A percentile compares a stretch with the other conserved stretches of the same genome.
Conservation (phyloP, 2,113 vertebrate genomes). For the Cromileptes altivelis region DNA sequence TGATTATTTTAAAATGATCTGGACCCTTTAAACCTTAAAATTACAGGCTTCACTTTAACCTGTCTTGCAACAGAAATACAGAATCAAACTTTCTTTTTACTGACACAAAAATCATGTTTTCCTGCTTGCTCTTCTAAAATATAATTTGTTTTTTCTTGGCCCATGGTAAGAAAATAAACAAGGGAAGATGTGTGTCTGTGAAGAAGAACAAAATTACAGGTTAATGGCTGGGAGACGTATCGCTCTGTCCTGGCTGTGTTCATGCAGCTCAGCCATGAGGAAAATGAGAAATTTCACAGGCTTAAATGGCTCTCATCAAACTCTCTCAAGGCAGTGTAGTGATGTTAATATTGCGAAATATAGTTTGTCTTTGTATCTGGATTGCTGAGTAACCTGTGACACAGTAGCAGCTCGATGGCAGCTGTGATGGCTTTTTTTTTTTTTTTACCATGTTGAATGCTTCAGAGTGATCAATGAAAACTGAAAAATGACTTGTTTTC, state of each 20-base stretch:
- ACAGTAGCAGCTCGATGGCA: not conserved
- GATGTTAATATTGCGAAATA: conserved; percentile 65
- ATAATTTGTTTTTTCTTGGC: conserved; percentile 34
- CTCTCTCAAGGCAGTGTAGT: conserved; percentile 56
- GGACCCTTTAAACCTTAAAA: not conserved
- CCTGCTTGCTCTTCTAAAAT: not conserved
- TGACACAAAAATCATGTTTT: not conserved
- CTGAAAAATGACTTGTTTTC: conserved; percentile 13
- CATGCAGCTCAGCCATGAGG: conserved; percentile 75
- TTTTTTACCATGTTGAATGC: conserved; percentile 28
- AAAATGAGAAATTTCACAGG: conserved; percentile 85
- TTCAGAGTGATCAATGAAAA: conserved; percentile 16
- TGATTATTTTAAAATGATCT: not conserved
- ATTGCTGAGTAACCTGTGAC: conserved; percentile 43
- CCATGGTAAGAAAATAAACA: conserved; percentile 67
- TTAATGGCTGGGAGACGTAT: conserved; percentile 66
- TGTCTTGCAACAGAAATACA: not conserved
- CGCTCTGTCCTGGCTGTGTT: conserved; percentile 67
- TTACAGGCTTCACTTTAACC: conserved; percentile 5
- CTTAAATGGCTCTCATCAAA: conserved; percentile 72
- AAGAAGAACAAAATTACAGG: conserved; percentile 67
- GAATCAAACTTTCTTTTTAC: conserved; percentile 13
- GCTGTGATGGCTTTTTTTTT: conserved; percentile 20
- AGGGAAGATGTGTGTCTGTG: conserved; percentile 44
- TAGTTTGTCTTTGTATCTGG: conserved; percentile 57